Evolutionary conservation across 1,140 invertebrate genomes (phyloP).

Genomic region (Neodiprion lecontei): DNA sequence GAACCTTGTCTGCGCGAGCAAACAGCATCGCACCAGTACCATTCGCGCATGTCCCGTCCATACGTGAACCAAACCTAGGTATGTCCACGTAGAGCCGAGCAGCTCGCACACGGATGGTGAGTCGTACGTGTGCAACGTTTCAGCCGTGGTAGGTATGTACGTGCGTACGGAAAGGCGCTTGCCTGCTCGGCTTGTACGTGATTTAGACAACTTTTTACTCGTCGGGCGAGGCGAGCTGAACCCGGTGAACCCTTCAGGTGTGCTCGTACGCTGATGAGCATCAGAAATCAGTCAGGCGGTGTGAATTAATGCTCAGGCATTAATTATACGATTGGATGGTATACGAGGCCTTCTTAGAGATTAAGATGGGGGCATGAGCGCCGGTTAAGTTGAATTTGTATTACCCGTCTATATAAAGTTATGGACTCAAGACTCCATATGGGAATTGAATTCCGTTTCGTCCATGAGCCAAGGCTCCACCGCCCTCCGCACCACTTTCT

Average conservation of each 20-base stretch:
- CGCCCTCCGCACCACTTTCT: too few species aligned
- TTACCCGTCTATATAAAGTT: slow-evolving; percentile 1
- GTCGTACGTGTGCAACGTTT: slow-evolving; percentile 9
- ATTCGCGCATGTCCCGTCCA: slow-evolving; percentile 10
- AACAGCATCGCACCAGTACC: slow-evolving; percentile 15
- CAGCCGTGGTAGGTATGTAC: slow-evolving; percentile 6
- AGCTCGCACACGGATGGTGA: slow-evolving; percentile 10
- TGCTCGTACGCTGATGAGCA: slow-evolving; percentile 40
- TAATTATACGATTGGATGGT: slow-evolving; percentile 47
- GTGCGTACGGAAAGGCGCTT: slow-evolving; percentile 4
- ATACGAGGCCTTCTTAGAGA: slow-evolving; percentile 11
- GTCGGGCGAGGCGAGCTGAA: slow-evolving; percentile 30
- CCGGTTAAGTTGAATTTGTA: slow-evolving; percentile 27
- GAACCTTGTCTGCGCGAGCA: not conserved
- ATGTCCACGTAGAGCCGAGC: slow-evolving; percentile 14
- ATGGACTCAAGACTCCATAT: slow-evolving; percentile 1
- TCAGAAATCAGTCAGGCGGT: slow-evolving; percentile 44
- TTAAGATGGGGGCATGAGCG: slow-evolving; percentile 23
- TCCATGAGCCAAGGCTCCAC: not conserved
- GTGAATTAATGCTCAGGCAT: slow-evolving; percentile 57
- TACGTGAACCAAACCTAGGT: not conserved
- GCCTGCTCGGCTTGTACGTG: slow-evolving; percentile 35
- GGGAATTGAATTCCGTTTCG: slow-evolving; percentile 15
- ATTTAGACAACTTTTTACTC: slow-evolving; percentile 48
- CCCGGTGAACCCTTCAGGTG: slow-evolving; percentile 39